Percentiles rank a stretch among this genome's conserved stretches.
phyloP scores from a whole-genome alignment of 1,140 invertebrate genomes.

The Rhopalosiphum padi region DNA sequence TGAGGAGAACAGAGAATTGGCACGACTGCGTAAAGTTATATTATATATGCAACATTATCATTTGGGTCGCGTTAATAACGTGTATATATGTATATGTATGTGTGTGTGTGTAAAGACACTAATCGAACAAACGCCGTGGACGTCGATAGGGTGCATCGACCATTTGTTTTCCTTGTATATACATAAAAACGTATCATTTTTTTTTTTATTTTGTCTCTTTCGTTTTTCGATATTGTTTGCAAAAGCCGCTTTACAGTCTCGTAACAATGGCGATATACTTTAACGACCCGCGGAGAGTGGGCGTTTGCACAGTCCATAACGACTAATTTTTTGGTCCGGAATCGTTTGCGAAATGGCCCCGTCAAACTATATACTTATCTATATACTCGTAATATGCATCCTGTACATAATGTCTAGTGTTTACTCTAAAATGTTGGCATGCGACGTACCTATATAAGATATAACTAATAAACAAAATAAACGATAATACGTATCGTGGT shows the following conservation, averaged over 20 bases:
- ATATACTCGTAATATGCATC: background rate
- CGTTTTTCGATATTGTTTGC: too few relatives aligned
- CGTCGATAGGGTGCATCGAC: background rate
- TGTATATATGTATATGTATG: background rate
- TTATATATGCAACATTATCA: constrained; percentile 23
- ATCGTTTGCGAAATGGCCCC: background rate
- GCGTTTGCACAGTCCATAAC: background rate
- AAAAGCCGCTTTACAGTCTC: background rate
- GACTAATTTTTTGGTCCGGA: constrained; percentile 24
- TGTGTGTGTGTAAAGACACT: background rate
- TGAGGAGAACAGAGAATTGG: constrained; percentile 23
- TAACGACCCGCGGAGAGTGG: background rate
- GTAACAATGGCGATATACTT: background rate
- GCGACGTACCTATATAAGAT: background rate
- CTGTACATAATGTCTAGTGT: background rate
- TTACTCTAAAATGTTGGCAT: background rate
- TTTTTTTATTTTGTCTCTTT: background rate
- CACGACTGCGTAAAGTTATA: background rate
- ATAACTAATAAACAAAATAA: too few relatives aligned
- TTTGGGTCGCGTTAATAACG: background rate
- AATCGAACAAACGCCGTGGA: background rate
- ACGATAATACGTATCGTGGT: too few relatives aligned
- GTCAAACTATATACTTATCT: background rate
- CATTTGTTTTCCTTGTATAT: background rate
- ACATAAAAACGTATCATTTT: background rate